A percentile compares a stretch with the other conserved stretches of the same genome.
Evolutionary conservation across 2,888 invertebrate genomes (phyloP).

Genomic region (Tinea trinotella): DNA sequence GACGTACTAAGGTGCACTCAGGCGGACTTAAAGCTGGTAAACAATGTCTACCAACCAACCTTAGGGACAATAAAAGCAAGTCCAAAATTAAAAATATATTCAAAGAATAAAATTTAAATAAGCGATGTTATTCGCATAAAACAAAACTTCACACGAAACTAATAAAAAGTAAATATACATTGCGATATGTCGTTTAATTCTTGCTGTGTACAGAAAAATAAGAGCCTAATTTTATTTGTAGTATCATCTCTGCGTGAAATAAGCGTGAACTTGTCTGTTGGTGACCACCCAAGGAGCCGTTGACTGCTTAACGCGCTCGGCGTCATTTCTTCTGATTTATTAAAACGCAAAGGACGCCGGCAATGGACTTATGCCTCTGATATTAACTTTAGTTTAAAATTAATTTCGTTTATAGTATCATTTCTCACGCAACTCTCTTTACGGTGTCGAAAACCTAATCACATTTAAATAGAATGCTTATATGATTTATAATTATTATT

Average conservation of each 20-base stretch:
- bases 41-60: too few relatives aligned
- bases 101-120: too few relatives aligned
- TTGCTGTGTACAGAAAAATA: neutral
- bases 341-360: slow-evolving; percentile 33
- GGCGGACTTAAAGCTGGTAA: too few relatives aligned
- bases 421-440: slow-evolving; percentile 43
- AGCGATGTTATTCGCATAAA: too few relatives aligned
- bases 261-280: slow-evolving; percentile 53
- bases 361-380: slow-evolving; percentile 21
- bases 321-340: slow-evolving; percentile 69
- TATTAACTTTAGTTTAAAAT: slow-evolving; percentile 41
- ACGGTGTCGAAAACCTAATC: slow-evolving; percentile 20
- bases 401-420: slow-evolving; percentile 40
- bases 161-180: too few relatives aligned
- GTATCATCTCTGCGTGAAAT: slow-evolving; percentile 50
- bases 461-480: neutral
- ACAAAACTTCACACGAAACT: too few relatives aligned
- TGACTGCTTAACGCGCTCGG: slow-evolving; percentile 60
- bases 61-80: too few relatives aligned
- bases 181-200: neutral
- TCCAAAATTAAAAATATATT: too few relatives aligned
- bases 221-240: slow-evolving; percentile 50
- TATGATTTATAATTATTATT: neutral
- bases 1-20: too few relatives aligned
- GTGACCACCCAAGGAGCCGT: slow-evolving; percentile 63